Percentiles rank a stretch among this genome's conserved stretches.
phyloP scores from a whole-genome alignment of 2,888 invertebrate genomes.

The Eupithecia inturbata region DNA sequence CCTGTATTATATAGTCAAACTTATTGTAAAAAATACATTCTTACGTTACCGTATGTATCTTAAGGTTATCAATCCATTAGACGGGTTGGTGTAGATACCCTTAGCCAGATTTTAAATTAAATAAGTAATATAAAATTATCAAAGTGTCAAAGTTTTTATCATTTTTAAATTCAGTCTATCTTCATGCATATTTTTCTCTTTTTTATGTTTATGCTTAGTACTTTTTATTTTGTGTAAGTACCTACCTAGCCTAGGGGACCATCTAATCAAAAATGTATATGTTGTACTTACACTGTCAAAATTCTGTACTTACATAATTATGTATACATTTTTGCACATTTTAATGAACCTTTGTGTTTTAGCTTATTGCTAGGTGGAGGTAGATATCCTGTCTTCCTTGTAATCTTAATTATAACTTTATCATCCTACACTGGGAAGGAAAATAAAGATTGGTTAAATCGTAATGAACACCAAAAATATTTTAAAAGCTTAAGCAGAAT shows the following conservation, averaged over 20 bases:
- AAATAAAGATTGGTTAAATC: background rate
- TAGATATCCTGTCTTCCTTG: background rate
- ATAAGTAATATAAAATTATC: too few relatives aligned
- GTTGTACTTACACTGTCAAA: too few relatives aligned
- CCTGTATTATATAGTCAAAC: too few relatives aligned
- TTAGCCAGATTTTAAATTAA: too few relatives aligned
- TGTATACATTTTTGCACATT: background rate
- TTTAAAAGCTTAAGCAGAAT: background rate
- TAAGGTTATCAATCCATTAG: background rate
- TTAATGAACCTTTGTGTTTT: background rate
- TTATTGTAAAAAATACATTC: background rate
- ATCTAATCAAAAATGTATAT: too few relatives aligned
- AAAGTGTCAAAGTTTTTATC: too few relatives aligned
- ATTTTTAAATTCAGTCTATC: background rate
- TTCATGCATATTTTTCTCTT: too few relatives aligned
- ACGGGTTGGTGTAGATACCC: background rate
- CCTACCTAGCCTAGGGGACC: too few relatives aligned
- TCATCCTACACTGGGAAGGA: background rate
- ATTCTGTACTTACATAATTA: too few relatives aligned
- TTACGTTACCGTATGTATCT: too few relatives aligned
- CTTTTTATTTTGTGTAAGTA: too few relatives aligned
- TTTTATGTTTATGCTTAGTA: too few relatives aligned
- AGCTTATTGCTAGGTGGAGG: background rate
- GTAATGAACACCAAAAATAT: background rate
- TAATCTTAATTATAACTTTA: background rate